Evolutionary conservation across 2,797 vertebrate species (phyloP), one percentile per base, ranked within the genome.

Genomic region (Champsocephalus esox): DNA sequence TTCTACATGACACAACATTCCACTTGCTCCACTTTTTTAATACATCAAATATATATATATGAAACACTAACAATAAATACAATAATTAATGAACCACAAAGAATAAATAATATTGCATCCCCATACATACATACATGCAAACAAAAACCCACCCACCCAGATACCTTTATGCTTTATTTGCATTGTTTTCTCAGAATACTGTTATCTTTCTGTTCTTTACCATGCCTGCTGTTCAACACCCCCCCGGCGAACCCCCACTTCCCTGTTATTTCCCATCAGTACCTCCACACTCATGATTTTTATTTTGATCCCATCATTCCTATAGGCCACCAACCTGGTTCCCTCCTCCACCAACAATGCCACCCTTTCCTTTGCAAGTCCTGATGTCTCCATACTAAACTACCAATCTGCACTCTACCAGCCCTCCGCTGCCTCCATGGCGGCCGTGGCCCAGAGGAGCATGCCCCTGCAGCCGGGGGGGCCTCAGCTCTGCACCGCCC

Each of bases 361-460:
- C 96, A 97, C 96, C 95, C 94, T 99, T 94, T 96, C 97, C 95
- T 96, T 98, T 96, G 94, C 96, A 96, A 98, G 97, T 95, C 96
- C 97, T 0, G 96, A 99, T 92, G 96, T 97, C 96, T 98, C 97
- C 96, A 96, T 98, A 96, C 96, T 98, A 95, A 97, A 97, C 96
- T 98, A 97, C 97, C 97, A 96, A 95, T 97, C 96, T 97, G 95
- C 96, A 96, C 97, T 98, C 96, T 98, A 96, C 97, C 97, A 99
- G 98, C 96, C 98, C 92, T 96, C 98, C 86, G 97, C 97, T 67
- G 96, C 97, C 21, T 96, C 98, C 93, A 97, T 99, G 97, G 97
- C 97, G 77, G 97, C 97, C 14, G 96, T 99, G 93, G 97, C 97
- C 94, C 98, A 98, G 92, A 95, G 98, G 95, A 98, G 95, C 90